phyloP scores from a whole-genome alignment of 2,797 vertebrate genomes.

The Chaenodraco wilsoni region DNA sequence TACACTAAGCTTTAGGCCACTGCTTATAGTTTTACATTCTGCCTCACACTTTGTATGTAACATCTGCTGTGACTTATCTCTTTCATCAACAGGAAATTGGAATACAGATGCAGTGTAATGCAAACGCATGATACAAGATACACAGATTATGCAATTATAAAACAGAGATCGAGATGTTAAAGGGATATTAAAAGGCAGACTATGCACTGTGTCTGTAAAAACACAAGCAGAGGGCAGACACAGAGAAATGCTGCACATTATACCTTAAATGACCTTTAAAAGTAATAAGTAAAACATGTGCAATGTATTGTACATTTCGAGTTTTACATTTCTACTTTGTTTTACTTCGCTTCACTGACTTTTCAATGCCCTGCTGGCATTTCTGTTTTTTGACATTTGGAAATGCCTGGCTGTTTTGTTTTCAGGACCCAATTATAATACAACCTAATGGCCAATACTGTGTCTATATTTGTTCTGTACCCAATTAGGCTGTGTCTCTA shows the following conservation, averaged over 20 bases:
- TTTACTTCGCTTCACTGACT: background rate
- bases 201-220: no score
- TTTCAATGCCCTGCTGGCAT: background rate
- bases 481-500: background rate
- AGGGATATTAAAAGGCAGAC: background rate
- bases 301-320: background rate
- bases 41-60: background rate
- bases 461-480: constrained; percentile 8
- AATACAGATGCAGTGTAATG: constrained; percentile 14
- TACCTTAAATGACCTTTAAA: no score
- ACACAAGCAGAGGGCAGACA: no score
- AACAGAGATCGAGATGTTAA: constrained; percentile 9
- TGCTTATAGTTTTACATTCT: constrained; percentile 2
- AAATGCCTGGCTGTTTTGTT: background rate
- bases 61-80: constrained; percentile 26
- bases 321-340: background rate
- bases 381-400: background rate
- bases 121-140: constrained; percentile 19
- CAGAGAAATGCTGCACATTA: no score
- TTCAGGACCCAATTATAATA: background rate
- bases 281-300: background rate
- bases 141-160: constrained; percentile 6
- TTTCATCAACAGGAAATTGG: constrained; percentile 34
- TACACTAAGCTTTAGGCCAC: background rate
- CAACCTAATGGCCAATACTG: background rate